Conservation (phyloP, 2,113 vertebrate species). For the Corynorhinus townsendii region DNA sequence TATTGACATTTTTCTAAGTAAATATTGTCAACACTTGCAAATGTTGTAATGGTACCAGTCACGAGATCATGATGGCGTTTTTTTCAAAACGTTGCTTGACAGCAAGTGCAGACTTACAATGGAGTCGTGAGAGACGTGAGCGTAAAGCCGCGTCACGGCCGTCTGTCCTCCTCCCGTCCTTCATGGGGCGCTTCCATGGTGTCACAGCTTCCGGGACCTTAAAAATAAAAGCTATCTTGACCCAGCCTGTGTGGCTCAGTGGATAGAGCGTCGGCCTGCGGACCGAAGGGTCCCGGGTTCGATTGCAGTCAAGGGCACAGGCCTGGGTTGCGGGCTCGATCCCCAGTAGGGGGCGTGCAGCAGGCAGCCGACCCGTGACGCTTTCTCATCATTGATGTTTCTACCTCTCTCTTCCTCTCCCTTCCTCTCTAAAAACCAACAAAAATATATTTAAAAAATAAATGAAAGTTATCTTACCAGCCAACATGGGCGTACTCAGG, state of each 20-base stretch:
- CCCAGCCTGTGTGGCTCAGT: no score
- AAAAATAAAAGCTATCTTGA: no score
- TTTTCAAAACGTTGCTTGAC: not conserved
- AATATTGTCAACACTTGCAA: not conserved
- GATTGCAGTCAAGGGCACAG: no score
- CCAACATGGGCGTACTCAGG: not conserved
- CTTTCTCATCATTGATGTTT: no score
- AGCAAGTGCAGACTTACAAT: not conserved
- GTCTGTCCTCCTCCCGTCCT: accelerated
- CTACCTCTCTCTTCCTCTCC: no score
- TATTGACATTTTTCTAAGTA: not conserved
- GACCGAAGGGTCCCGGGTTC: no score
- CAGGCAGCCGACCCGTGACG: no score
- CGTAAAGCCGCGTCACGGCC: accelerated
- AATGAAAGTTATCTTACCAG: not conserved
- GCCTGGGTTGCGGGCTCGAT: no score
- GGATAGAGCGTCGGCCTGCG: no score
- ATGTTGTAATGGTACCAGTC: not conserved
- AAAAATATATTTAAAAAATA: no score
- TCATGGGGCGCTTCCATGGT: accelerated
- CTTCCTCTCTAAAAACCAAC: no score
- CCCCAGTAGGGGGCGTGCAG: no score
- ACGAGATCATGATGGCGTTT: not conserved
- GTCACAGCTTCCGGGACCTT: not conserved
- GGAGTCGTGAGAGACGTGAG: not conserved